Conservation (phyloP, 2,797 vertebrate genomes). For the Gallinago solitaria region DNA sequence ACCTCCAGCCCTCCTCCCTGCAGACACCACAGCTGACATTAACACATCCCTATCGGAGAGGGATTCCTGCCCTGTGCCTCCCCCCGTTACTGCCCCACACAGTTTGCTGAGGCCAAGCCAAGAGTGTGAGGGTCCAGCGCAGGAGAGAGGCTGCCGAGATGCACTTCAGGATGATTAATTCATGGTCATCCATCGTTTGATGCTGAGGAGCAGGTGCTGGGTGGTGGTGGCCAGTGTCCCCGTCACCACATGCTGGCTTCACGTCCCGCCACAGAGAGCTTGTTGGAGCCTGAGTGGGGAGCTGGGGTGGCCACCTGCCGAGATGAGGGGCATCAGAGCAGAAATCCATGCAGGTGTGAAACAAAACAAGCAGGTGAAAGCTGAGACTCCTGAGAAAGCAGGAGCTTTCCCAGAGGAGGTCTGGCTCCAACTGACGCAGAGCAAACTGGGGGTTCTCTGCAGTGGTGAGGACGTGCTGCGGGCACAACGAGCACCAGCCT, state of each 20-base stretch:
- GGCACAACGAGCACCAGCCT: fast-evolving
- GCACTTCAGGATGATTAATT: constrained; percentile 53
- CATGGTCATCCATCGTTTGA: constrained; percentile 74
- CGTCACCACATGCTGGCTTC: constrained; percentile 26
- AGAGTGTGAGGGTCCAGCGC: neutral
- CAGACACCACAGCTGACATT: neutral
- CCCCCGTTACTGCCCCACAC: no score
- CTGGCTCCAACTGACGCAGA: fast-evolving
- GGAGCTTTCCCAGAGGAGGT: neutral
- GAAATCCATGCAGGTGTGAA: neutral
- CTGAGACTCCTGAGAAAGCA: neutral
- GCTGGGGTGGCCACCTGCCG: neutral
- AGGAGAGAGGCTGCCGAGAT: neutral
- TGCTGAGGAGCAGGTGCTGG: constrained; percentile 63
- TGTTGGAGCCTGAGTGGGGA: neutral
- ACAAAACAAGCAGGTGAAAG: neutral
- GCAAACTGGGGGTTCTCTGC: neutral
- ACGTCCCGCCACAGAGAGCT: neutral
- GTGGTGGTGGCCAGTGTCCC: constrained; percentile 19
- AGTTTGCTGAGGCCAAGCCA: neutral
- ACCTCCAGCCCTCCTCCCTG: neutral
- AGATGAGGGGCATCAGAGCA: neutral
- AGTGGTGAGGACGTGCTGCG: no score
- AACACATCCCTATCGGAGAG: fast-evolving
- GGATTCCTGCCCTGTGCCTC: neutral